Evolutionary conservation across 2,113 vertebrate species (phyloP).

Genomic region (Gymnogyps californianus): DNA sequence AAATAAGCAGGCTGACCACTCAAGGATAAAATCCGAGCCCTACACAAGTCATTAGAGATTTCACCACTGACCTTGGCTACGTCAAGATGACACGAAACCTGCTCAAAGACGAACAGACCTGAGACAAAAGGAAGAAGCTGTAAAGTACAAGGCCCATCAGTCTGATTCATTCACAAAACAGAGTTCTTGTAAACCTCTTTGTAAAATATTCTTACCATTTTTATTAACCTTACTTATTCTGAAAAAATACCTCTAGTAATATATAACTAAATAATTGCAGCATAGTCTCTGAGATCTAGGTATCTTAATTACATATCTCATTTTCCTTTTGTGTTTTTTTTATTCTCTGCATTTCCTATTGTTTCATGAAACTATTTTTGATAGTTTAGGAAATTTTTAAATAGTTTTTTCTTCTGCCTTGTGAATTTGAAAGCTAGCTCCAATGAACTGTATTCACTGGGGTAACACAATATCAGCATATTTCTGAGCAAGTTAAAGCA

Average conservation of each 20-base stretch:
- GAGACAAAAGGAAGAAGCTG: neutral
- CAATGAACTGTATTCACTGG: neutral
- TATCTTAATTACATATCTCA: neutral
- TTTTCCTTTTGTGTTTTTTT: neutral
- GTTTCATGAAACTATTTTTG: neutral
- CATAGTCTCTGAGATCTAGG: neutral
- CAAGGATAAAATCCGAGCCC: neutral
- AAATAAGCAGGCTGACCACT: neutral
- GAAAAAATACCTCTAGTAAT: neutral
- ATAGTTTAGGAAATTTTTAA: rapidly evolving
- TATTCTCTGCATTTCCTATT: neutral
- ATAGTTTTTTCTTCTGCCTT: neutral
- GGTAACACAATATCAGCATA: neutral
- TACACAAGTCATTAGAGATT: neutral
- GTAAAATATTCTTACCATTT: neutral
- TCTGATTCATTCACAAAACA: neutral
- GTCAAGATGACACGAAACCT: neutral
- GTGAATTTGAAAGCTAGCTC: neutral
- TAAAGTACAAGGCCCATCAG: neutral
- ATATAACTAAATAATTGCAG: neutral
- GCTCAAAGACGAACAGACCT: neutral
- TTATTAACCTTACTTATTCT: neutral
- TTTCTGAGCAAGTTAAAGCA: neutral
- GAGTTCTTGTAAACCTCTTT: neutral
- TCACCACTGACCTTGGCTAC: neutral